Evolutionary conservation across 1,140 invertebrate species (phyloP).

Genomic region (Chironomus striatipennis): DNA sequence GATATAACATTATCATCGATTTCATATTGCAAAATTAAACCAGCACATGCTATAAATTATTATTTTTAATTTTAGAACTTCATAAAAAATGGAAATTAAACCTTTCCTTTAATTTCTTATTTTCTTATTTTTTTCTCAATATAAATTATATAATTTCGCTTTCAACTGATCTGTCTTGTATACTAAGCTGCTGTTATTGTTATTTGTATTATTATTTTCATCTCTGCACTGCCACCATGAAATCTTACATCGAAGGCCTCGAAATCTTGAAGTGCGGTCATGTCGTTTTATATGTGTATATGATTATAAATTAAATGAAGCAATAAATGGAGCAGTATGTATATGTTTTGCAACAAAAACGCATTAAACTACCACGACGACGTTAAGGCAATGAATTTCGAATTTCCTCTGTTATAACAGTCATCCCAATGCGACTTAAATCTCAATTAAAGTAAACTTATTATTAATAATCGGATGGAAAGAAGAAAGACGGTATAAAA

Average conservation of each 20-base stretch:
- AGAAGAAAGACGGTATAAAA: not conserved
- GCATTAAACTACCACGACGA: not conserved
- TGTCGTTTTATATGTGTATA: not conserved
- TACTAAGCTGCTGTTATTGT: not conserved
- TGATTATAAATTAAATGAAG: slow-evolving; percentile 19
- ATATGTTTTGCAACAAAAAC: not conserved
- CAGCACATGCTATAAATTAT: no score
- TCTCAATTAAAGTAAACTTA: slow-evolving; percentile 14
- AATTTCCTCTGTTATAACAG: not conserved
- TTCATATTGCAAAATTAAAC: no score
- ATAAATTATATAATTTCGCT: slow-evolving; percentile 2
- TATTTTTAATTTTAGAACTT: no score
- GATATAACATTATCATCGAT: no score
- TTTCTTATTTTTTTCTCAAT: no score
- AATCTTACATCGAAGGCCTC: slow-evolving; percentile 21
- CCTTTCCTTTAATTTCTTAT: no score
- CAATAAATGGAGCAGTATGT: slow-evolving; percentile 16
- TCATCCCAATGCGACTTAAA: not conserved
- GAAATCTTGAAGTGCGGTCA: not conserved
- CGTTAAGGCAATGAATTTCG: not conserved
- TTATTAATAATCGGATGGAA: not conserved
- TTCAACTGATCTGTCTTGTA: not conserved
- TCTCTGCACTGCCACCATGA: slow-evolving; percentile 14
- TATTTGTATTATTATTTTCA: not conserved
- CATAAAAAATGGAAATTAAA: no score